Conservation (phyloP, 2,797 vertebrate species). For the Paedocypris micromegethes region DNA sequence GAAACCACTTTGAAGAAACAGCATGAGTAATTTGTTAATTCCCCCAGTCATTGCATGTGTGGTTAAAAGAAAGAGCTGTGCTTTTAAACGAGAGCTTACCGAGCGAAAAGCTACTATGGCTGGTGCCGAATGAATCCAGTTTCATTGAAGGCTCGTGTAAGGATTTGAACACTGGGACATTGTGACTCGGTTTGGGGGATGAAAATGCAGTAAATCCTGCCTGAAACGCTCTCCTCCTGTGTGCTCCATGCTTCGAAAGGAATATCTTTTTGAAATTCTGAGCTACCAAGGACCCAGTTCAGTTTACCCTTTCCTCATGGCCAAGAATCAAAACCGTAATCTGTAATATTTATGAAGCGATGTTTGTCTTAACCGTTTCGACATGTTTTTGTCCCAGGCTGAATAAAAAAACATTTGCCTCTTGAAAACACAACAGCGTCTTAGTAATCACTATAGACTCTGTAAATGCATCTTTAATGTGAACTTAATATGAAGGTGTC, state of each 20-base stretch:
- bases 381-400: constrained; percentile 35
- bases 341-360: constrained; percentile 26
- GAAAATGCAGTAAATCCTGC: constrained; percentile 38
- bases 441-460: constrained; percentile 27
- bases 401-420: constrained; percentile 29
- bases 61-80: constrained; percentile 23
- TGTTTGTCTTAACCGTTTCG: constrained; percentile 33
- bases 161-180: constrained; percentile 39
- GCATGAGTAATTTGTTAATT: constrained; percentile 36
- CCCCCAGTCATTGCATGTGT: constrained; percentile 24
- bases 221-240: constrained; percentile 32
- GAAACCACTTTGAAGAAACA: constrained; percentile 36
- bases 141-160: constrained; percentile 34
- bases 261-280: constrained; percentile 15
- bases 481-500: constrained; percentile 13
- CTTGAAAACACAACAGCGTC: constrained; percentile 30
- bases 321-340: constrained; percentile 18
- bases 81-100: constrained; percentile 16
- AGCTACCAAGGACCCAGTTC: constrained; percentile 6
- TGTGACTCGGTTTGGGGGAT: constrained; percentile 37
- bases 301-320: constrained; percentile 14
- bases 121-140: constrained; percentile 28
- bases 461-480: constrained; percentile 39
- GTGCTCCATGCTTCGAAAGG: constrained; percentile 15
- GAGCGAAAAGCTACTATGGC: constrained; percentile 14